Evolutionary conservation across 1,140 invertebrate species (phyloP).

Genomic region (Saxidomus purpurata): DNA sequence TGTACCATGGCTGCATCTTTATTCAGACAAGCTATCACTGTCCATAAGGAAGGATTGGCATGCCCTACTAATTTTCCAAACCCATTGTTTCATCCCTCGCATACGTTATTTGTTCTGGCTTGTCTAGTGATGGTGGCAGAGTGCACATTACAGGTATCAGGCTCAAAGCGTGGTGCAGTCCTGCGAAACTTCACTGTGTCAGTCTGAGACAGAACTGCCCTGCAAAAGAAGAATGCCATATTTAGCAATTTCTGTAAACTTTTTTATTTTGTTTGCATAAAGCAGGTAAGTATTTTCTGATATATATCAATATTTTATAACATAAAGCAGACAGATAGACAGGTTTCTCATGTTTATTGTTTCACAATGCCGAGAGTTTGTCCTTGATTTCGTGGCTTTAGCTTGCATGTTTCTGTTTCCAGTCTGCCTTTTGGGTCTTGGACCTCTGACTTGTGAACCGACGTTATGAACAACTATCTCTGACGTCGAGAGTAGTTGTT

Average conservation of each 20-base stretch:
- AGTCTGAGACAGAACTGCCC: background rate
- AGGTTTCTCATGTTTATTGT: background rate
- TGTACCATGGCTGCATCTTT: conserved; percentile 12
- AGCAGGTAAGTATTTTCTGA: too few species aligned
- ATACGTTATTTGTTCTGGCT: conserved; percentile 31
- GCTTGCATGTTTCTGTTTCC: too few species aligned
- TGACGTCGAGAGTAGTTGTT: background rate
- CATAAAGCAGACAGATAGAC: too few species aligned
- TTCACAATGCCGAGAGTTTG: too few species aligned
- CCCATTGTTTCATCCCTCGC: background rate
- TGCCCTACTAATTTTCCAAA: background rate
- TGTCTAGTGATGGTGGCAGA: background rate
- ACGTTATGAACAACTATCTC: too few species aligned
- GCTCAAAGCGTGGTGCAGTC: background rate
- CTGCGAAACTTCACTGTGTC: background rate
- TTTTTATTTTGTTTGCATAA: too few species aligned
- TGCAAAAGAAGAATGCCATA: too few species aligned
- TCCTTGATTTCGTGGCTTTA: too few species aligned
- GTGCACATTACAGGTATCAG: background rate
- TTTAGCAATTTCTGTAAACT: too few species aligned
- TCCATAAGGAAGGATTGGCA: background rate
- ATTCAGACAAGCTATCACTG: background rate
- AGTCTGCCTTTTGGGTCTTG: too few species aligned
- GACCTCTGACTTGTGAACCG: too few species aligned
- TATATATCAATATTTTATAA: too few species aligned